Conservation (phyloP, 2,888 invertebrate genomes). For the Drosophila lutescens region DNA sequence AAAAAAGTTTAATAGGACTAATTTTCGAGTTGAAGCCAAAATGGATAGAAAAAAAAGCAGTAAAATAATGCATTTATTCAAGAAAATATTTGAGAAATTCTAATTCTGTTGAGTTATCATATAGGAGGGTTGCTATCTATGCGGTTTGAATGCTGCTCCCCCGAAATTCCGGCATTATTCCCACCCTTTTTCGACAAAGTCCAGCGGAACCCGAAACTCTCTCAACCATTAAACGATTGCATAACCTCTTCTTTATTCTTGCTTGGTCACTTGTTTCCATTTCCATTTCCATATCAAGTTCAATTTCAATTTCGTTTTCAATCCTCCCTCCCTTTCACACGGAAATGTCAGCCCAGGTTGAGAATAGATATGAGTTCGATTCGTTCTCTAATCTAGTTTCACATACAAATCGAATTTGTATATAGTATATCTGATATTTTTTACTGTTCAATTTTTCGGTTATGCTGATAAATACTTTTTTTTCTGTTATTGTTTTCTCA, state of each 20-base stretch:
- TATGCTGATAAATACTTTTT: not conserved
- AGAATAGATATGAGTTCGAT: constrained; percentile 18
- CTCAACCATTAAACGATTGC: constrained; percentile 31
- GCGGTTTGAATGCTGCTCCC: constrained; percentile 1
- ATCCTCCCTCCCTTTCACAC: constrained; percentile 2
- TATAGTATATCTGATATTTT: not conserved
- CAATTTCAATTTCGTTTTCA: constrained; percentile 17
- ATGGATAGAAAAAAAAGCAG: too few species aligned
- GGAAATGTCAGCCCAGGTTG: constrained; percentile 24
- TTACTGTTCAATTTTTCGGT: not conserved
- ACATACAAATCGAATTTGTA: not conserved
- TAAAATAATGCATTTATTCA: too few species aligned
- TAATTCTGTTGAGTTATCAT: not conserved
- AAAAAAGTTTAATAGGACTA: not conserved
- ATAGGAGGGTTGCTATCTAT: constrained; percentile 13
- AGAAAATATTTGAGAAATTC: too few species aligned
- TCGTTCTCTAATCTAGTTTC: constrained; percentile 24
- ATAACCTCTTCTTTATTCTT: constrained; percentile 30
- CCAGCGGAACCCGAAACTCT: constrained; percentile 34
- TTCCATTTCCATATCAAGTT: constrained; percentile 15
- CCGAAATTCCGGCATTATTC: constrained; percentile 13
- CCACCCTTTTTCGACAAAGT: constrained; percentile 22
- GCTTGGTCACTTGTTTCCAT: constrained; percentile 19
- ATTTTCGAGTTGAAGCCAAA: too few species aligned
- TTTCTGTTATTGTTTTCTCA: not conserved